Conservation (phyloP, 2,797 vertebrate genomes). For the Chiloscyllium punctatum region DNA sequence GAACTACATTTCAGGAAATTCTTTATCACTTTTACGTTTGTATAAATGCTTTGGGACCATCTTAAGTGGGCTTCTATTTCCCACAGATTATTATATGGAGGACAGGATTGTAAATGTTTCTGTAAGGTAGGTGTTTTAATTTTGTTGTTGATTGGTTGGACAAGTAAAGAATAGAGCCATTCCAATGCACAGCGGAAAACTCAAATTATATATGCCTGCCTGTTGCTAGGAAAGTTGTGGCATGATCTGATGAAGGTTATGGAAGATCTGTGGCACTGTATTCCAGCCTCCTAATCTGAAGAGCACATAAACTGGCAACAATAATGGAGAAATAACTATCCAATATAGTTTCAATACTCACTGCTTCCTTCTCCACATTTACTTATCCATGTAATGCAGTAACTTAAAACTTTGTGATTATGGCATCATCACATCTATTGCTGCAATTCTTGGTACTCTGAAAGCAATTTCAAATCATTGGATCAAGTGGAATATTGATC, state of each 20-base stretch:
- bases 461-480: not conserved
- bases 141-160: not conserved
- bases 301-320: not conserved
- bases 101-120: not conserved
- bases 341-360: not conserved
- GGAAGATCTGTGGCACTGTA: not conserved
- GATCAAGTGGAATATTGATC: not conserved
- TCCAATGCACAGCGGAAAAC: not conserved
- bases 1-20: not conserved
- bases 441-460: not conserved
- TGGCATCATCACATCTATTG: not conserved
- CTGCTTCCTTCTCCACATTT: not conserved
- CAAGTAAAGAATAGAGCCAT: not conserved
- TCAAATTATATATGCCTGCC: not conserved
- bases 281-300: not conserved
- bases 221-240: not conserved
- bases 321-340: not conserved
- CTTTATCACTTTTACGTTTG: not conserved
- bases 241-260: not conserved
- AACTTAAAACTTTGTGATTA: not conserved
- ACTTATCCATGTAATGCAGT: not conserved
- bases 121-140: not conserved
- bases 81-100: not conserved
- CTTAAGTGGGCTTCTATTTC: not conserved
- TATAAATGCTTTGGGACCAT: not conserved